These are phyloP conservation scores for Ptilodon capucinus DNA, from an alignment of 2,888 invertebrate species.

Conservation along the genomic window DNA sequence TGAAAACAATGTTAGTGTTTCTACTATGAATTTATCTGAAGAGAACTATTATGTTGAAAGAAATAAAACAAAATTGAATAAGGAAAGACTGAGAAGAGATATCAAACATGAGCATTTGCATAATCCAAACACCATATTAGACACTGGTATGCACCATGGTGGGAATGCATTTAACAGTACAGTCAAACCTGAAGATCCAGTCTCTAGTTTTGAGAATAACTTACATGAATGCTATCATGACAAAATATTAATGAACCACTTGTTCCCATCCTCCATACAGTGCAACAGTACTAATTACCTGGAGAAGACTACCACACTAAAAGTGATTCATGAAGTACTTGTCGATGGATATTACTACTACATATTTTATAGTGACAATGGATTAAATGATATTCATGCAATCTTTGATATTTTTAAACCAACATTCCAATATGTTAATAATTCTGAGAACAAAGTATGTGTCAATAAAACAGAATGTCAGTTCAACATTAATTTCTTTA, in stretches of 20 bases:
- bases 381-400: constrained; percentile 90
- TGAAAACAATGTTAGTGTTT: constrained; percentile 1
- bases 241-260: constrained; percentile 87
- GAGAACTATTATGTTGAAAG: constrained; percentile 8
- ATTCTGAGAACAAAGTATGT: constrained; percentile 86
- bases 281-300: constrained; percentile 88
- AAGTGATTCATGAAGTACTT: constrained; percentile 87
- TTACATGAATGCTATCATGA: constrained; percentile 89
- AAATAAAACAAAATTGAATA: constrained; percentile 7
- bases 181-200: constrained; percentile 82
- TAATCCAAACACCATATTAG: constrained; percentile 82
- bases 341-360: constrained; percentile 94
- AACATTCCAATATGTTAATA: constrained; percentile 89
- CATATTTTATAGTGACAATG: constrained; percentile 94
- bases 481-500: constrained; percentile 87
- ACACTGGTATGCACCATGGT: constrained; percentile 89
- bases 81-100: constrained; percentile 51
- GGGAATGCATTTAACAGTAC: constrained; percentile 86
- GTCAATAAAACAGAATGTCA: constrained; percentile 90
- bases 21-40: constrained; percentile 2
- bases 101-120: constrained; percentile 56
- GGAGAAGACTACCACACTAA: constrained; percentile 84
- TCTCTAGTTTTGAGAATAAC: constrained; percentile 92
- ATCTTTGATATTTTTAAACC: constrained; percentile 93
- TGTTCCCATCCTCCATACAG: constrained; percentile 86